These are phyloP conservation scores for Puntigrus tetrazona DNA, from an alignment of 2,113 vertebrate genomes.

Conservation along the genomic window DNA sequence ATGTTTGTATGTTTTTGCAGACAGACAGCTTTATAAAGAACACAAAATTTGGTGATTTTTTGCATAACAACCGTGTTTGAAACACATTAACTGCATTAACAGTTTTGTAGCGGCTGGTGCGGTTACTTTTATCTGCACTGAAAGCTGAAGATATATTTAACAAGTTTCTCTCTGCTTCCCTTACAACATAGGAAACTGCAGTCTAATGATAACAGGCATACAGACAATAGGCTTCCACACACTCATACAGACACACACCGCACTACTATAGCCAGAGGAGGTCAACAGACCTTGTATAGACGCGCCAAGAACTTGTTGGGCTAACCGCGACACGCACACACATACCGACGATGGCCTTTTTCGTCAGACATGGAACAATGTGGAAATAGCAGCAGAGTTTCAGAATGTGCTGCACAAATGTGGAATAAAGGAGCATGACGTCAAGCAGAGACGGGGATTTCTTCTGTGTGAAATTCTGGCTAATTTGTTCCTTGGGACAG, in stretches of 20 bases:
- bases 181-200: conserved; percentile 59
- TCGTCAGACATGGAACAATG: conserved; percentile 48
- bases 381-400: conserved; percentile 50
- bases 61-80: not conserved
- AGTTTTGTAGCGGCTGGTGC: not conserved
- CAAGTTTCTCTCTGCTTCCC: conserved; percentile 36
- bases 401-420: conserved; percentile 39
- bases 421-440: conserved; percentile 36
- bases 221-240: conserved; percentile 54
- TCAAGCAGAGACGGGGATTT: conserved; percentile 21
- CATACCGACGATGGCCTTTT: conserved; percentile 17
- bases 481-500: conserved; percentile 10
- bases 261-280: conserved; percentile 49
- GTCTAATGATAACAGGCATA: conserved; percentile 57
- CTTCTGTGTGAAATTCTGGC: conserved; percentile 23
- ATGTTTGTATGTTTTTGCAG: conserved; percentile 52
- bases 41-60: not conserved
- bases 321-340: conserved; percentile 34
- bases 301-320: conserved; percentile 27
- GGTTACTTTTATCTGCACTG: not conserved
- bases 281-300: conserved; percentile 48
- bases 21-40: conserved; percentile 24
- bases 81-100: not conserved
- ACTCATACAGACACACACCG: conserved; percentile 42
- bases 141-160: conserved; percentile 31